Evolutionary conservation across 2,888 invertebrate species (phyloP).

Genomic region (Dyspetes luteomarginatus): DNA sequence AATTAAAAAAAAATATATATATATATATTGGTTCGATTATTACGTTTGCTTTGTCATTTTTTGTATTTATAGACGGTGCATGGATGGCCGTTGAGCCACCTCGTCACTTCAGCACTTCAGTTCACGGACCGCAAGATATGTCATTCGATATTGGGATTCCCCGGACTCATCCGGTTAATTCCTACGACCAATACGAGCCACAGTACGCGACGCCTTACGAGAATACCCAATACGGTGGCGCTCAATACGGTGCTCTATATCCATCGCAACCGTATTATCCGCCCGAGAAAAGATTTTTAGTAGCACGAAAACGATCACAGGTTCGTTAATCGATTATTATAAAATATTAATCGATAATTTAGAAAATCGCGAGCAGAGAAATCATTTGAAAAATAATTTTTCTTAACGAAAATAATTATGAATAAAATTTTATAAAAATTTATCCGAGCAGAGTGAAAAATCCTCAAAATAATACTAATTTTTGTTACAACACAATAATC

Average conservation of each 20-base stretch:
- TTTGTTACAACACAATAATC: no score
- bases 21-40: no score
- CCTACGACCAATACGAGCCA: constrained; percentile 76
- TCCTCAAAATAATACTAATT: no score
- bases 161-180: constrained; percentile 74
- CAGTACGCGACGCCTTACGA: constrained; percentile 73
- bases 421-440: no score
- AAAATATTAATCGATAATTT: not conserved
- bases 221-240: constrained; percentile 70
- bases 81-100: constrained; percentile 77
- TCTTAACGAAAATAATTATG: no score
- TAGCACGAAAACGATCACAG: constrained; percentile 79
- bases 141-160: constrained; percentile 74
- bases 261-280: constrained; percentile 74
- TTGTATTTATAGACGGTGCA: constrained; percentile 72
- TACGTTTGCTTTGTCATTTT: not conserved
- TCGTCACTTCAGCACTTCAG: constrained; percentile 68
- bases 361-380: not conserved
- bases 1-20: no score
- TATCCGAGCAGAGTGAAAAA: no score
- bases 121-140: constrained; percentile 70
- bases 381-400: not conserved
- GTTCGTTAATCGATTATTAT: constrained; percentile 66
- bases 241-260: constrained; percentile 76
- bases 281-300: constrained; percentile 80